Percentiles rank a stretch among this genome's conserved stretches.
Evolutionary conservation across 2,797 vertebrate genomes (phyloP).

Genomic region (Anomalospiza imberbis): DNA sequence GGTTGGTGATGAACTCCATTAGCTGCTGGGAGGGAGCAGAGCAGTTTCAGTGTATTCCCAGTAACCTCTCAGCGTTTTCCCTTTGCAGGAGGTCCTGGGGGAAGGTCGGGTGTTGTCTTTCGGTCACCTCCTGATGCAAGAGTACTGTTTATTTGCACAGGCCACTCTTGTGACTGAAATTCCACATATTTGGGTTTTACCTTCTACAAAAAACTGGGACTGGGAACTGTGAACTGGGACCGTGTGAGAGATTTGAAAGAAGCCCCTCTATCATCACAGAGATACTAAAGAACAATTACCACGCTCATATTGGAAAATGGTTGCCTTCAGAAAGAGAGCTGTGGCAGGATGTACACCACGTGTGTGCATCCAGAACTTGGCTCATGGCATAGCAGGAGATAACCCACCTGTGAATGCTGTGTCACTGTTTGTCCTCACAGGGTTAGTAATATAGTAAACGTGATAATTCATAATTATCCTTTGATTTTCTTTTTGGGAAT

Average conservation of each 20-base stretch:
- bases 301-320: not conserved
- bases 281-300: not conserved
- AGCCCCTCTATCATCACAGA: not conserved
- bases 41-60: not conserved
- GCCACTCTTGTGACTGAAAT: not conserved
- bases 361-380: not conserved
- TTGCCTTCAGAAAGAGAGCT: not conserved
- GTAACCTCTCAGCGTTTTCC: not conserved
- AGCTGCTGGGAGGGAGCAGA: not conserved
- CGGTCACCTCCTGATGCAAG: not conserved
- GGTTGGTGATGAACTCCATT: not conserved
- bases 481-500: not conserved
- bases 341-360: not conserved
- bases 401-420: not conserved
- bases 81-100: not conserved
- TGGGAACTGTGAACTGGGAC: not conserved
- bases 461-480: not conserved
- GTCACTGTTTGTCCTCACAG: not conserved
- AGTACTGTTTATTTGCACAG: not conserved
- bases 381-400: not conserved
- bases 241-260: not conserved
- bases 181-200: not conserved
- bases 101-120: not conserved
- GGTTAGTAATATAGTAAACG: not conserved
- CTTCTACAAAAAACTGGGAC: not conserved